Evolutionary conservation across 1,140 invertebrate species (phyloP).

Genomic region (Papilio helenus): DNA sequence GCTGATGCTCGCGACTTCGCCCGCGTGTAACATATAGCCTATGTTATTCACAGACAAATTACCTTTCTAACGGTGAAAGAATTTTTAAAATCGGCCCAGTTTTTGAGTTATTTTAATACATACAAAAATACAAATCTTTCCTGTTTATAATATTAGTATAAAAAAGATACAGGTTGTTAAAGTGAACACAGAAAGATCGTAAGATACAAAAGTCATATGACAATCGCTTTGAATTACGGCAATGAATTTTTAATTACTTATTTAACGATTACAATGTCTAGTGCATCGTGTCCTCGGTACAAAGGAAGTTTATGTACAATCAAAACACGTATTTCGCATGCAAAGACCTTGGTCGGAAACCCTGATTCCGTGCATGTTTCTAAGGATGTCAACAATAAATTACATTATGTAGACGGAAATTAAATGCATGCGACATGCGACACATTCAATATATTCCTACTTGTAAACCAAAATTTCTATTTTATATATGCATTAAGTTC

Average conservation of each 20-base stretch:
- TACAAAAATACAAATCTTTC: too few species aligned
- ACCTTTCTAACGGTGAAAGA: too few species aligned
- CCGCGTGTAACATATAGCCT: too few species aligned
- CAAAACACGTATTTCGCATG: constrained; percentile 45
- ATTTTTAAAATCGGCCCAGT: too few species aligned
- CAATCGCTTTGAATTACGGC: not conserved
- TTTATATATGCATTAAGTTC: not conserved
- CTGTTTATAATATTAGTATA: too few species aligned
- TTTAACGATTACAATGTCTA: not conserved
- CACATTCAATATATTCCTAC: not conserved
- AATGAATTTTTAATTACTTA: not conserved
- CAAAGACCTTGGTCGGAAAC: not conserved
- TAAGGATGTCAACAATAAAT: not conserved
- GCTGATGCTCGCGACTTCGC: too few species aligned
- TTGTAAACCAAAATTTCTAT: not conserved
- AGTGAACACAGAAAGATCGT: too few species aligned
- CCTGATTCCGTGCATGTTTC: constrained; percentile 7
- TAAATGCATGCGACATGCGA: not conserved
- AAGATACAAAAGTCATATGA: not conserved
- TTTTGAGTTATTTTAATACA: too few species aligned
- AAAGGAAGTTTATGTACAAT: constrained; percentile 7
- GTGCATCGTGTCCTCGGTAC: not conserved
- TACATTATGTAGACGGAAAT: not conserved
- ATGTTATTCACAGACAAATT: too few species aligned
- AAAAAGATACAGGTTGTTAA: too few species aligned